These are phyloP conservation scores for Procambarus clarkii DNA, from an alignment of 1,140 invertebrate genomes.

Conservation along the genomic window DNA sequence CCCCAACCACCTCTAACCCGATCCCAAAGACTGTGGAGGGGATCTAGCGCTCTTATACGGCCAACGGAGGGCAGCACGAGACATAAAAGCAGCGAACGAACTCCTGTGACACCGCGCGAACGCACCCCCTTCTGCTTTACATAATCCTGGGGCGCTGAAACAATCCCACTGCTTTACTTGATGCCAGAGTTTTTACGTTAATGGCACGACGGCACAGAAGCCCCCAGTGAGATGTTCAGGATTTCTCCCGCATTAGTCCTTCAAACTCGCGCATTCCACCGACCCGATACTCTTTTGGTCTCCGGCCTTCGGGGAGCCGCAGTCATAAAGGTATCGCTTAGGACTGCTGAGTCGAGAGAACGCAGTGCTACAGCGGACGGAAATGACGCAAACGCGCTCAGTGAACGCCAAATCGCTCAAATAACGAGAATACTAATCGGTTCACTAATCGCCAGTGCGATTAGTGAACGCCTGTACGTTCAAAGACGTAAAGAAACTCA, in stretches of 20 bases:
- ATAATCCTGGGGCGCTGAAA: conserved; percentile 52
- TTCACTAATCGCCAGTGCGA: too few relatives aligned
- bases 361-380: too few relatives aligned
- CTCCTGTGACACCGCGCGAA: not conserved
- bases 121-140: conserved; percentile 38
- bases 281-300: too few relatives aligned
- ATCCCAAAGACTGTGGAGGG: not conserved
- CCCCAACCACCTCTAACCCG: not conserved
- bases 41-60: not conserved
- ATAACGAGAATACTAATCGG: too few relatives aligned
- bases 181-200: conserved; percentile 57
- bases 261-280: not conserved
- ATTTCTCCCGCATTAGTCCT: not conserved
- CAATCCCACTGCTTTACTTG: conserved; percentile 58
- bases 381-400: too few relatives aligned
- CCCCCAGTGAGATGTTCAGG: not conserved
- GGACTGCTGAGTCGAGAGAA: too few relatives aligned
- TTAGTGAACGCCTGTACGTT: too few relatives aligned
- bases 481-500: too few relatives aligned
- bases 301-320: too few relatives aligned
- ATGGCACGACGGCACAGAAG: conserved; percentile 26
- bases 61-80: not conserved
- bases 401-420: too few relatives aligned
- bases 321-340: too few relatives aligned
- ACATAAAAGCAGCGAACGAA: conserved; percentile 27